A percentile compares a stretch with the other conserved stretches of the same genome.
Conservation (phyloP, 2,888 invertebrate species). For the Slavum lentiscoides region DNA sequence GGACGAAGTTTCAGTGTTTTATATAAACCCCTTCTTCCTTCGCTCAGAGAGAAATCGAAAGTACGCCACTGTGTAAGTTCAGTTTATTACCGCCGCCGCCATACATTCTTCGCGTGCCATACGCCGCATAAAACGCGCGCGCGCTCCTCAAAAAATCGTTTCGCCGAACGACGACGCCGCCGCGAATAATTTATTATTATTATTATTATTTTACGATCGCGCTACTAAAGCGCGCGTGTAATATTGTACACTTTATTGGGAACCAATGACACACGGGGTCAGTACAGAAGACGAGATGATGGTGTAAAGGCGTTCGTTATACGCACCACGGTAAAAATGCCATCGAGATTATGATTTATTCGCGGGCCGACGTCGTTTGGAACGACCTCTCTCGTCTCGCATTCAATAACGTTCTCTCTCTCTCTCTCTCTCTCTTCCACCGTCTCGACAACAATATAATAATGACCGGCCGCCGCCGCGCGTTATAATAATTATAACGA, state of each 20-base stretch:
- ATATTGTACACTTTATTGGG: conserved; percentile 12
- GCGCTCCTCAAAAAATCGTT: no score
- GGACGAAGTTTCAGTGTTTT: no score
- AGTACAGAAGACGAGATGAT: not conserved
- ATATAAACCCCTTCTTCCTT: no score
- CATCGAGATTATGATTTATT: conserved; percentile 52
- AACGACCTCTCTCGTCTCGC: not conserved
- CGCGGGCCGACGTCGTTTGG: conserved; percentile 2
- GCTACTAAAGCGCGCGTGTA: no score
- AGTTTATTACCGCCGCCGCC: no score
- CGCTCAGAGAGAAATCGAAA: no score
- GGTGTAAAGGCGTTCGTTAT: conserved; percentile 25
- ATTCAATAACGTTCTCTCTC: conserved; percentile 42
- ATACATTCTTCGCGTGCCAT: no score
- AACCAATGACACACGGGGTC: conserved; percentile 26
- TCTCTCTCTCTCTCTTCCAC: not conserved
- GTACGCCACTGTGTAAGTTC: no score
- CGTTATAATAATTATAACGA: conserved; percentile 52
- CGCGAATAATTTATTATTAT: conserved; percentile 6
- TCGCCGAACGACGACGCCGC: not conserved
- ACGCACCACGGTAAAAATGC: conserved; percentile 18
- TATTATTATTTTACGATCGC: conserved; percentile 31
- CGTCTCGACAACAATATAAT: conserved; percentile 42
- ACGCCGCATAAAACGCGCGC: not conserved
- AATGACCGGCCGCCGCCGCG: conserved; percentile 39